A percentile compares a stretch with the other conserved stretches of the same genome.
Evolutionary conservation across 1,140 invertebrate genomes (phyloP).

Genomic region (Elymnias hypermnestra): DNA sequence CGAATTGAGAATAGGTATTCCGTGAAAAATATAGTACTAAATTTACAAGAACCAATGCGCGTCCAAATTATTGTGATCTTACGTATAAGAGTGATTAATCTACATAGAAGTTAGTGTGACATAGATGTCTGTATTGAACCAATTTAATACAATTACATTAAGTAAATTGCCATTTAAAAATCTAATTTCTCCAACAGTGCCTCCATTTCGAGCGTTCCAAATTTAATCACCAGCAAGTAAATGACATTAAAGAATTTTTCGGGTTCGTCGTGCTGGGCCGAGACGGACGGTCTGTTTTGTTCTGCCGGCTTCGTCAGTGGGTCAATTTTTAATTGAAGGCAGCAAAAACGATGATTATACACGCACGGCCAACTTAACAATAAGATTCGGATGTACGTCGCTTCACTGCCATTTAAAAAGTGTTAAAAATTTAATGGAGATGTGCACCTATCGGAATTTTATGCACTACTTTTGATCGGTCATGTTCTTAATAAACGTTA

Average conservation of each 20-base stretch:
- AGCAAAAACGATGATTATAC: constrained; percentile 62
- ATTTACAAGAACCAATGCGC: not conserved
- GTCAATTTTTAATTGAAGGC: constrained; percentile 71
- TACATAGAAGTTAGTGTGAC: constrained; percentile 9
- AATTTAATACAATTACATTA: constrained; percentile 20
- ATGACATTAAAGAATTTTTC: constrained; percentile 31
- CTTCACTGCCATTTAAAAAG: constrained; percentile 23
- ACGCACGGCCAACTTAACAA: constrained; percentile 57
- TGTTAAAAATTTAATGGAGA: constrained; percentile 15
- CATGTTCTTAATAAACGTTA: not conserved
- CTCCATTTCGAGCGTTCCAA: constrained; percentile 21
- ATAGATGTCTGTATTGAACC: constrained; percentile 7
- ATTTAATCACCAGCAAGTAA: constrained; percentile 15
- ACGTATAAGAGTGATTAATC: constrained; percentile 1
- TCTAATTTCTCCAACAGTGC: constrained; percentile 19
- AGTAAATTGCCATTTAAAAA: constrained; percentile 19
- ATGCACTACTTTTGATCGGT: constrained; percentile 12
- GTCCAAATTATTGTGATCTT: not conserved
- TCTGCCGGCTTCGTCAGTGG: constrained; percentile 45
- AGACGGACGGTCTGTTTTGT: constrained; percentile 33
- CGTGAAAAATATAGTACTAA: constrained; percentile 1
- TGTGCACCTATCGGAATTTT: constrained; percentile 12
- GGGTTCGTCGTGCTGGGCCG: constrained; percentile 6
- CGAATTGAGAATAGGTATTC: not conserved
- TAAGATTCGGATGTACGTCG: constrained; percentile 50